Base-by-base conservation (phyloP, 1,140 invertebrate species). In the Ceratina calcarata region DNA sequence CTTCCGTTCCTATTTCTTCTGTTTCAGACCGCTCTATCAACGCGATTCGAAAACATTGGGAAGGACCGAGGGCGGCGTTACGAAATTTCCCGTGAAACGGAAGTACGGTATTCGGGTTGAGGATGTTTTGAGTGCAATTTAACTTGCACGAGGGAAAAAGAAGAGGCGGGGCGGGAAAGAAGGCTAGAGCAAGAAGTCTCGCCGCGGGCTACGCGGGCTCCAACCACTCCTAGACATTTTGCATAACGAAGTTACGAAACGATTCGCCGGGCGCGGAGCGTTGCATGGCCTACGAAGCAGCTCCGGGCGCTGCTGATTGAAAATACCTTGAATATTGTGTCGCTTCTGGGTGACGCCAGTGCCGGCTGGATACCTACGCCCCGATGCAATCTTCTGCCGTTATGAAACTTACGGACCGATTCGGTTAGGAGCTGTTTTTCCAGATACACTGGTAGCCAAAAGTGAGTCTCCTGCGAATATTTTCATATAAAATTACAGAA, bases 51-150 rank as follows among this genome's bases (percentile, higher is more conserved):
- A 20, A 70, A 62, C 24, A 61, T 37, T 24, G 15, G 2, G 1
- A 20, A n/a, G 32, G 67, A 49, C 22, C 6, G 65, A n/a, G 8
- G 8, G 37, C 18, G 60, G 18, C 20, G 22, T 51, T n/a, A 13
- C 37, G 57, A 12, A 70, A 77, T 16, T 20, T 15, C 13, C 65
- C 6, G 27, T 45, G 75, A 57, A 16, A 24, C 53, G 10, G 65
- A 22, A 58, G 32, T n/a, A 37, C 6, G 15, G 58, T 22, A 51
- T 51, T 37, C 75, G 20, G n/a, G 68, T 13, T 67, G 53, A n/a
- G n/a, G 73, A 83, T 83, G 80, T 83, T 86, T 86, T 86, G 84
- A 86, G 84, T 64, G 85, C 51, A 86, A 86, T 86, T 86, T 77
- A 86, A 86, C 80, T 86, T 83, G 80, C 68, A 67, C 74, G 0